These are phyloP conservation scores for Himantopus leucocephalus DNA, from an alignment of 2,113 vertebrate genomes.

Conservation along the genomic window DNA sequence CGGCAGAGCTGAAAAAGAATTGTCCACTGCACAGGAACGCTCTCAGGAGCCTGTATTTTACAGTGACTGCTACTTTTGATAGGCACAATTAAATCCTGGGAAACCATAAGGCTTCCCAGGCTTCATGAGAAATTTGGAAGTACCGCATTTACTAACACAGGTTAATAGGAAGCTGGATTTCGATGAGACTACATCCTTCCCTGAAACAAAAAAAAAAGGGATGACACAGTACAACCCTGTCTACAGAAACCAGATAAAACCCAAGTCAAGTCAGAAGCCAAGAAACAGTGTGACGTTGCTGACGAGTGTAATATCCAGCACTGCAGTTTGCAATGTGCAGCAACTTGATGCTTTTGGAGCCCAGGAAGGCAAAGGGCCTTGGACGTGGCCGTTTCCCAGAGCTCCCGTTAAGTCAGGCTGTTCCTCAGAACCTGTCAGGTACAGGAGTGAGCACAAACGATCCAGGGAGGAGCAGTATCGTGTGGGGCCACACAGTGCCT, in stretches of 20 bases:
- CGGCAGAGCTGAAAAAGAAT: neutral
- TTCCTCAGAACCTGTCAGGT: neutral
- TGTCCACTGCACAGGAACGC: accelerated
- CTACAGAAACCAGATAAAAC: neutral
- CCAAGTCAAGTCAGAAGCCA: neutral
- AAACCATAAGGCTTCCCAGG: neutral
- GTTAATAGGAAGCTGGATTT: neutral
- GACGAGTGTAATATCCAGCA: neutral
- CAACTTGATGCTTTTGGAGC: neutral
- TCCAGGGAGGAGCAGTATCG: no score
- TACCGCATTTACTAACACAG: neutral
- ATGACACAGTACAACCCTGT: neutral
- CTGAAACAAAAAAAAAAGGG: neutral
- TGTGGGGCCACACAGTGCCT: no score
- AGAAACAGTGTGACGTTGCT: neutral
- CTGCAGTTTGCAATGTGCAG: neutral
- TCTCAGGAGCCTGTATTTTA: neutral
- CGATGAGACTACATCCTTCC: neutral
- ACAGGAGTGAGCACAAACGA: neutral
- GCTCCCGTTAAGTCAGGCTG: neutral
- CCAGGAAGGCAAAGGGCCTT: neutral
- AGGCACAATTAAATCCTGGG: neutral
- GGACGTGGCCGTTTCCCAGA: neutral
- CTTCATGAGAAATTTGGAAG: neutral
- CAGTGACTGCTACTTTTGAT: neutral